Evolutionary conservation across 2,113 vertebrate species (phyloP), one percentile per base, ranked within the genome.

Genomic region (Ciconia boyciana): DNA sequence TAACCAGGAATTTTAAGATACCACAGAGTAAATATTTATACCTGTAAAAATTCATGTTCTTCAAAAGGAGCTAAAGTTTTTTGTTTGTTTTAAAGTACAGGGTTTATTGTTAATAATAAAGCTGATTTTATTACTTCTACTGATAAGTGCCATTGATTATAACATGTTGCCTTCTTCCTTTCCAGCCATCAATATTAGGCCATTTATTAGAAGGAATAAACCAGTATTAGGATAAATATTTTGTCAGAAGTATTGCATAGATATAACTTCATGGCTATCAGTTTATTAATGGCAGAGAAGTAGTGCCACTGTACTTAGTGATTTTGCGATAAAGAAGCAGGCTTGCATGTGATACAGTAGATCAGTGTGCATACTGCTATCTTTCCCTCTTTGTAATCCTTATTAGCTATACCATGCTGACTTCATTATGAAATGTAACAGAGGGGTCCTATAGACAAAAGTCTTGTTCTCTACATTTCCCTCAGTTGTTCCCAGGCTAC

Each of bases 381-480:
- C 9, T 78, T 74, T 78, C 26, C 11, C 4, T 81, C 43, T 55
- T 61, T 72, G n/a, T 64, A 69, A 83, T 49, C 26, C 31, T 5
- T 82, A n/a, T 39, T 60, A 74, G 13, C 31, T 58, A 13, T 44
- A 54, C 16, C 11, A 11, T 34, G 2, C 11, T 70, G 39, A 51
- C 32, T 65, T 65, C 11, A 44, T 32, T 69, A 74, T 69, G 8
- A 52, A 72, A 54, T 49, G 22, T 28, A 58, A 54, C 5, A 41
- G 0, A 57, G 8, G 2, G 2, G 8, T 34, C 14, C 22, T 51
- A 19, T 3, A 41, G n/a, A 51, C 13, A 51, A 22, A 41, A 46
- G 1, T 32, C 16, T 46, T 6, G 9, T 18, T 54, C 54, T 86
- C 64, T 74, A 24, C 2, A 10, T 78, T 41, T 89, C 15, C 24